Percentiles rank a stretch among this genome's conserved stretches.
These are phyloP conservation scores for Eristalinus aeneus DNA, from an alignment of 2,888 invertebrate genomes.

Conservation along the genomic window DNA sequence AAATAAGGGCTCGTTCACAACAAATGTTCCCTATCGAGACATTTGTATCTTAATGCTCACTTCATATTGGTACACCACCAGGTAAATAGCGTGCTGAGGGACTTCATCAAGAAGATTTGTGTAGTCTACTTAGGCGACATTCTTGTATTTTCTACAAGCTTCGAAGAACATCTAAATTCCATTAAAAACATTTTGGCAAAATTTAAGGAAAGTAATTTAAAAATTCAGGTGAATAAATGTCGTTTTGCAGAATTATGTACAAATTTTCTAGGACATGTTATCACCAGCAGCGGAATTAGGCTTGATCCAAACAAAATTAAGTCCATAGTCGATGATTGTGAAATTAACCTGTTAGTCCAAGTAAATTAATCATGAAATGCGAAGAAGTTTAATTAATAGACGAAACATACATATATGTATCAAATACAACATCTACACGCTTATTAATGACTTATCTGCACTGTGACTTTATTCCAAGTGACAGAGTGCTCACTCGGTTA, in stretches of 20 bases:
- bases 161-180: slow-evolving; percentile 3
- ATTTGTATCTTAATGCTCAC: too few species aligned
- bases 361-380: too few species aligned
- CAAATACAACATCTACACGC: too few species aligned
- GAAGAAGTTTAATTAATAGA: too few species aligned
- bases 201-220: slow-evolving; percentile 52
- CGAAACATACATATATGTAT: too few species aligned
- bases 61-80: slow-evolving; percentile 72
- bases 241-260: slow-evolving; percentile 14
- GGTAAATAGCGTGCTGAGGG: slow-evolving; percentile 72
- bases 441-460: too few species aligned
- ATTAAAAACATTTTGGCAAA: slow-evolving; percentile 5
- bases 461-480: too few species aligned
- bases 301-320: slow-evolving; percentile 74
- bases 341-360: too few species aligned
- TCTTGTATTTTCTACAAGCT: slow-evolving; percentile 63
- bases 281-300: slow-evolving; percentile 23
- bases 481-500: too few species aligned
- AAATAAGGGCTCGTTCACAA: too few species aligned
- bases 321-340: too few species aligned
- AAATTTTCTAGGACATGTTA: slow-evolving; percentile 36
- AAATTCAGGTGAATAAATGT: slow-evolving; percentile 47
- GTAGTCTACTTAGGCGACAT: slow-evolving; percentile 75
- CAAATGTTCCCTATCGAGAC: too few species aligned
- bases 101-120: slow-evolving; percentile 71